phyloP scores from a whole-genome alignment of 2,113 vertebrate species.

The Pampusana beccarii region DNA sequence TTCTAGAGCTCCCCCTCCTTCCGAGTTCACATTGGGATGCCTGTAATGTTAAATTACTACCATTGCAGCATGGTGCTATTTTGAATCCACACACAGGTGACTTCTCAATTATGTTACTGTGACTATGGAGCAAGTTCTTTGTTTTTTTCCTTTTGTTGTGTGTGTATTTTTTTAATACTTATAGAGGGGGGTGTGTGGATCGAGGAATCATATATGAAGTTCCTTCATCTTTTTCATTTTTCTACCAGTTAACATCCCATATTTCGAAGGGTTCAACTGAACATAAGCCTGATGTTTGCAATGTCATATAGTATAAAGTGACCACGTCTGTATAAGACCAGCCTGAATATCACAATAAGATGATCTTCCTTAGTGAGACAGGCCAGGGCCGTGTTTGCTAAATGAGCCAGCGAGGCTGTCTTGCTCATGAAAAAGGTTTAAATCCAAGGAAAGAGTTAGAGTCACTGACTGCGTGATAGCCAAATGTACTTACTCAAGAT shows the following conservation, averaged over 20 bases:
- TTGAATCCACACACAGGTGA: neutral
- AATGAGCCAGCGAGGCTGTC: neutral
- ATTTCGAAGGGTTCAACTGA: neutral
- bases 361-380: neutral
- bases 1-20: neutral
- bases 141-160: neutral
- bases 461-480: neutral
- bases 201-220: neutral
- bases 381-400: neutral
- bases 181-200: fast-evolving
- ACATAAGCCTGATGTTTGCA: neutral
- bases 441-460: neutral
- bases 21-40: fast-evolving
- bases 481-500: neutral
- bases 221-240: neutral
- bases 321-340: neutral
- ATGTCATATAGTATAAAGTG: neutral
- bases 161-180: fast-evolving
- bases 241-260: neutral
- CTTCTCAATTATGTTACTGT: neutral
- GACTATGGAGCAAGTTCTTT: neutral
- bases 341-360: fast-evolving
- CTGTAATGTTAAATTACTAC: neutral
- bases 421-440: neutral
- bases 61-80: fast-evolving